Evolutionary conservation across 2,888 invertebrate species (phyloP), one percentile per base, ranked within the genome.

Genomic region (Hydroisotoma schaefferi): DNA sequence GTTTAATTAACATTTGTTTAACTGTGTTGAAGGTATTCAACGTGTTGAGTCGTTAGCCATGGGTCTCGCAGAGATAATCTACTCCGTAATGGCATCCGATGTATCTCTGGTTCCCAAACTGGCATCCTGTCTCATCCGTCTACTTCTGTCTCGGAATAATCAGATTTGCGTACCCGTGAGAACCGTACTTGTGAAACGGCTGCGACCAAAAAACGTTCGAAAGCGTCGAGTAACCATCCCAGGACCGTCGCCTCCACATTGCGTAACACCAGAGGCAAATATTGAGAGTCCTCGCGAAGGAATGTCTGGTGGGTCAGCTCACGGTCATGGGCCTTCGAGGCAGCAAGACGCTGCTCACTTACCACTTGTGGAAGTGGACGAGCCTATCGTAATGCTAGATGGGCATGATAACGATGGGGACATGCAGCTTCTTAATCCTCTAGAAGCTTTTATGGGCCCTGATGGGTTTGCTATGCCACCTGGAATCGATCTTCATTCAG

Each of bases 401-500:
- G 70, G 68, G 12, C 66, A 66, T n/a, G 67, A 69, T 15, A 63
- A 68, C 47, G 68, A 65, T 47, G 65, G 55, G 47, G 68, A 68
- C 44, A 55, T 69, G 53, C 69, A 69, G 5, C 62, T 69, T 12
- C 28, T 72, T 29, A 70, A 72, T 61, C 67, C 70, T 0, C 44
- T 72, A 23, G 72, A 72, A 43, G 72, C 70, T 2, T 72, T 71
- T 37, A 71, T 71, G 63, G 72, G 72, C 10, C 60, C 65, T n/a
- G 70, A 69, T 26, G 71, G 69, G 1, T 70, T 68, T 59, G 68
- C 65, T 22, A 59, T 68, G 55, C 69, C 68, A 27, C 67, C 67
- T 33, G 70, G 70, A 2, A 79, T 94, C 6, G 93, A 93, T 74
- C 85, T 94, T 54, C 92, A 93, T 15, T 88, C 91, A n/a, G 94